phyloP scores from a whole-genome alignment of 2,888 invertebrate species.

The Callyntrura guangdongensis region DNA sequence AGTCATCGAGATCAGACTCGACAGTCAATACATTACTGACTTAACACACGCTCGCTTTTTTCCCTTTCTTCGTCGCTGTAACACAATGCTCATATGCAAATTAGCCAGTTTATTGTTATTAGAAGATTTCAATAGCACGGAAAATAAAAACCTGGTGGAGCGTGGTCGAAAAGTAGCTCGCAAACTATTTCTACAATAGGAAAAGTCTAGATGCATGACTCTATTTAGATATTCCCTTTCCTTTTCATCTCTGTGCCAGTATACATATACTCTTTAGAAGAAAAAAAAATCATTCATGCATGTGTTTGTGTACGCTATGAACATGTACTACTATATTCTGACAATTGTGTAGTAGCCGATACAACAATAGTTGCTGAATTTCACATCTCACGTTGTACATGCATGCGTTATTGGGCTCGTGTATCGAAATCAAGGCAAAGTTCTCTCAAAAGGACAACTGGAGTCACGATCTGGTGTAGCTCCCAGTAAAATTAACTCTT shows the following conservation, averaged over 20 bases:
- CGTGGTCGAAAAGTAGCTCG: background rate
- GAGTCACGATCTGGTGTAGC: constrained; percentile 5
- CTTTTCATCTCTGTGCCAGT: constrained; percentile 15
- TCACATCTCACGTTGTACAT: too few relatives aligned
- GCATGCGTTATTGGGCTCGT: background rate
- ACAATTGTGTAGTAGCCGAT: background rate
- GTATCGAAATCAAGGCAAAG: background rate
- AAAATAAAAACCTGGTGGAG: constrained; percentile 42
- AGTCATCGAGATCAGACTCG: too few relatives aligned
- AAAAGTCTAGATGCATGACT: constrained; percentile 9
- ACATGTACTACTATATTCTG: constrained; percentile 8
- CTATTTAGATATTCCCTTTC: constrained; percentile 40
- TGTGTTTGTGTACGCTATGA: too few relatives aligned
- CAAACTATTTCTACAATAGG: background rate
- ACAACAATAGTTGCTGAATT: background rate
- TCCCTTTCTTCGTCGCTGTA: background rate
- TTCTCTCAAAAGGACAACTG: background rate
- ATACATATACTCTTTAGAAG: too few relatives aligned
- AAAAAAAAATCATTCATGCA: constrained; percentile 59
- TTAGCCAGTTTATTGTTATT: constrained; percentile 29
- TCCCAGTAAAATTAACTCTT: constrained; percentile 53
- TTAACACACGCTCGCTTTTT: background rate
- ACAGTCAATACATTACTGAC: too few relatives aligned
- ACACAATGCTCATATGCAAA: background rate
- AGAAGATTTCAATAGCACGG: constrained; percentile 24